Evolutionary conservation across 2,797 vertebrate genomes (phyloP).

Genomic region (Thripadectes ignobilis): DNA sequence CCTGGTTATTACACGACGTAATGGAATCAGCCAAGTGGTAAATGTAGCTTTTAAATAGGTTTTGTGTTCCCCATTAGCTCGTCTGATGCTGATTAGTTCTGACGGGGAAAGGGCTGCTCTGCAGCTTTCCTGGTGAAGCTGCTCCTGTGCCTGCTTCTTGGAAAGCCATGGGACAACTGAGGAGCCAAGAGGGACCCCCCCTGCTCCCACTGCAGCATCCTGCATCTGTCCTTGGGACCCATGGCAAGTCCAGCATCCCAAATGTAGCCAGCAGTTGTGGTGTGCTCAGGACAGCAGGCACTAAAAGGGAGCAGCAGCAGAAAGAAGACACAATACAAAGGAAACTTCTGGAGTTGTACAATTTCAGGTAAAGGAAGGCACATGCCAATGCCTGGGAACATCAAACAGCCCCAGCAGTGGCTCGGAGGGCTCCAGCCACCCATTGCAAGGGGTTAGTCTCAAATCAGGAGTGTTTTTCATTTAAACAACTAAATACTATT

Average conservation of each 20-base stretch:
- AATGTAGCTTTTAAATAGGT: conserved; percentile 99
- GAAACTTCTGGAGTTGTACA: not conserved
- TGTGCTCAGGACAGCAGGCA: not conserved
- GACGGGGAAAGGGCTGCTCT: conserved; percentile 87
- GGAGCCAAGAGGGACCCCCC: not conserved
- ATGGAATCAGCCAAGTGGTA: conserved; percentile 99
- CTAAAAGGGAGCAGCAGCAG: not conserved
- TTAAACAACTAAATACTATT: not conserved
- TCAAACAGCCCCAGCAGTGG: not conserved
- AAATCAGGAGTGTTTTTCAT: not conserved
- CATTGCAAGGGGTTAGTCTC: not conserved
- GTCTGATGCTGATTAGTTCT: conserved; percentile 90
- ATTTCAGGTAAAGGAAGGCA: not conserved
- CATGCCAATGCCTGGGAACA: rapidly evolving
- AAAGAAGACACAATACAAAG: rapidly evolving
- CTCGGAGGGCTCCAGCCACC: not conserved
- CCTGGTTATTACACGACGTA: conserved; percentile 95
- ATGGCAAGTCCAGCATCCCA: not conserved
- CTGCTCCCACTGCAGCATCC: rapidly evolving
- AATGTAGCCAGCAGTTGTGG: rapidly evolving
- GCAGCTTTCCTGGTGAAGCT: conserved; percentile 74
- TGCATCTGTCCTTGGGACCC: rapidly evolving
- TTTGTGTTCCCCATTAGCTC: conserved; percentile 96
- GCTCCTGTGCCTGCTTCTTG: not conserved
- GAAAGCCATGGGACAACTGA: rapidly evolving